Base-by-base conservation (phyloP, 1,140 invertebrate genomes). In the Diachasmimorpha longicaudata region DNA sequence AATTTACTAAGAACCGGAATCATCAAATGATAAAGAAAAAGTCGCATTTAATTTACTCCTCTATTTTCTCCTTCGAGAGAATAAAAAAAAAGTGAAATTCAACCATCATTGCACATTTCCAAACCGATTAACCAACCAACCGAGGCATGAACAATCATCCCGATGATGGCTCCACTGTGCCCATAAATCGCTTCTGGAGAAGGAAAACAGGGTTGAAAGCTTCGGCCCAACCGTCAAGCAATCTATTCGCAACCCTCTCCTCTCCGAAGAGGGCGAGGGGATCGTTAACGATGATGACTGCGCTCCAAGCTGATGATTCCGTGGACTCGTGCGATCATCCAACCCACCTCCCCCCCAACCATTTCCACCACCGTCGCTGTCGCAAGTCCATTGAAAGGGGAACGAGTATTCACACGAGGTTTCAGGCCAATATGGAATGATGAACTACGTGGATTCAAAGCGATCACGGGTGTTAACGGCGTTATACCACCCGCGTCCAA, bases 381-480 rank as follows among this genome's bases (percentile, higher is more conserved):
- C 58, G 21, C 58, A 25, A 25, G 21, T 58, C 58, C 21, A 63
- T 63, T 63, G 58, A 63, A 63, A 79, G 63, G 63, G 73, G 67
- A 55, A 77, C 70, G 67, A 46, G 69, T 70, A 63, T 46, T 66
- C 63, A 66, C 37, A 68, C 42, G 25, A 58, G 55, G n/a, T 72
- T 68, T 69, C 67, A 58, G 77, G 71, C 76, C 84, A 83, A 88
- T 87, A 85, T 79, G 81, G 72, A 72, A 86, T 87, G 86, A 87
- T 89, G 87, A 87, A 89, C 86, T 86, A 80, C 83, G 81, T 79
- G 86, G 85, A 88, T 87, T 86, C 85, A 88, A 87, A 88, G 83
- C 84, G 86, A 88, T 88, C 85, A 81, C 81, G 83, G 84, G 83
- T 87, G 87, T 88, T 88, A 88, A 88, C 85, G 83, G 83, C 78